Evolutionary conservation across 2,888 invertebrate species (phyloP), one percentile per base, ranked within the genome.

Genomic region (Metopia argyrocephala): DNA sequence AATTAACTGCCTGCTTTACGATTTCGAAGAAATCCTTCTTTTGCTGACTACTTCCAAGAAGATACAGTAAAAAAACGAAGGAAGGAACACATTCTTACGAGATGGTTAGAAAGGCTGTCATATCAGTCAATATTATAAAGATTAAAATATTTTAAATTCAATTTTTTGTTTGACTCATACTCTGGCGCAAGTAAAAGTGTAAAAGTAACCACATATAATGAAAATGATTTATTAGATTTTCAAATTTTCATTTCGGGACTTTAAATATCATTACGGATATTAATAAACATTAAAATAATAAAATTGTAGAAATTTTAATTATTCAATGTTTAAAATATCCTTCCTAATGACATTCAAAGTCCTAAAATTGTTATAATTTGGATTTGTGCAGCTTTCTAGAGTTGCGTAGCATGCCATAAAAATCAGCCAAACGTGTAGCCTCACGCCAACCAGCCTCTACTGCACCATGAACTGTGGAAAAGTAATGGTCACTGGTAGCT

Each of bases 391-490:
- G 9, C 48, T 82, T 83, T 28, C 54, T 76, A 5, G 78, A 61
- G 48, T 84, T 82, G 25, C 82, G 69, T 7, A 84, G 59, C 21
- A 86, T 70, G 5, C 86, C 86, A 59, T 89, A 89, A 69, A 88
- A 89, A 27, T 87, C 86, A 0, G 86, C 89, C 45, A 94, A 86
- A 82, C 94, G 91, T 5, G 93, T 91, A 0, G 95, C 95, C 87
- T 95, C 95, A 48, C 95, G 92, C 87, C 93, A 93, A 0, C 95
- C 95, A 3, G 93, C 92, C 85, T 94, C 95, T 0, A 95, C 90
- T 0, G 95, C 95, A 0, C 95, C 95, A 85, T 95, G 95, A 0
- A 94, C 94, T 0, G 94, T 93, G 0, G 93, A 93, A 86, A 93
- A 94, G 85, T 92, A 92, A 84, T 93, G 93, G 69, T 92, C 92